Percentiles rank a stretch among this genome's conserved stretches.
These are phyloP conservation scores for Hypomesus transpacificus DNA, from an alignment of 2,113 vertebrate species.

Conservation along the genomic window DNA sequence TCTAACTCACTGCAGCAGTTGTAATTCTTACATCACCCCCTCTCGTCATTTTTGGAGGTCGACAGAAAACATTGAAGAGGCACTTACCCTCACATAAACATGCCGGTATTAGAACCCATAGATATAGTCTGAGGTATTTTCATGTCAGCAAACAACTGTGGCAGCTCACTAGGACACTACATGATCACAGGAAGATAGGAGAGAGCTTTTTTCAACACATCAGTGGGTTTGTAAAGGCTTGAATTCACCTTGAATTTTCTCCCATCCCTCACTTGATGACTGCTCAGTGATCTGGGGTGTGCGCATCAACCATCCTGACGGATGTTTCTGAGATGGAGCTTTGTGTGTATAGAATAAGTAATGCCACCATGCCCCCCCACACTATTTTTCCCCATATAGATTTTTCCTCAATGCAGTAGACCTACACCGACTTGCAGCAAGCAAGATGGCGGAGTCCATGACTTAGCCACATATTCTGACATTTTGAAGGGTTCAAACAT, in stretches of 20 bases:
- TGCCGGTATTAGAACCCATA: slow-evolving; percentile 43
- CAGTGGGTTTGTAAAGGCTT: slow-evolving; percentile 30
- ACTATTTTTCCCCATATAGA: slow-evolving; percentile 39
- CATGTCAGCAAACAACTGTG: slow-evolving; percentile 16
- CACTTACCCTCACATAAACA: slow-evolving; percentile 60
- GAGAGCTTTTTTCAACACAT: slow-evolving; percentile 23
- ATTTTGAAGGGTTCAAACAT: slow-evolving; percentile 30
- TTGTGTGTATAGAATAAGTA: slow-evolving; percentile 55
- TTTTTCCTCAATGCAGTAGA: slow-evolving; percentile 52
- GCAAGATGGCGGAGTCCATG: slow-evolving; percentile 38
- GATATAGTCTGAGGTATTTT: slow-evolving; percentile 1
- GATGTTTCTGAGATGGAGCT: slow-evolving; percentile 52
- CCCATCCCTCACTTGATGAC: slow-evolving; percentile 38
- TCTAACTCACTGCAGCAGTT: slow-evolving; percentile 58
- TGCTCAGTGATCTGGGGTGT: slow-evolving; percentile 56
- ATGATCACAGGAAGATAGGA: slow-evolving; percentile 4
- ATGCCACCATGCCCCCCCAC: slow-evolving; percentile 37
- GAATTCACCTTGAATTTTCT: slow-evolving; percentile 59
- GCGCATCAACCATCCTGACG: slow-evolving; percentile 44
- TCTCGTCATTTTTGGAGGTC: slow-evolving; percentile 52
- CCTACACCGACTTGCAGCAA: slow-evolving; percentile 45
- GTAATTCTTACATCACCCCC: slow-evolving; percentile 61
- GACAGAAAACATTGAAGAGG: slow-evolving; percentile 60
- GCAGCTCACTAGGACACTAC: slow-evolving; percentile 19
- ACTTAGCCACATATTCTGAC: slow-evolving; percentile 32